phyloP scores from a whole-genome alignment of 2,888 invertebrate genomes.

The Spisula solida region DNA sequence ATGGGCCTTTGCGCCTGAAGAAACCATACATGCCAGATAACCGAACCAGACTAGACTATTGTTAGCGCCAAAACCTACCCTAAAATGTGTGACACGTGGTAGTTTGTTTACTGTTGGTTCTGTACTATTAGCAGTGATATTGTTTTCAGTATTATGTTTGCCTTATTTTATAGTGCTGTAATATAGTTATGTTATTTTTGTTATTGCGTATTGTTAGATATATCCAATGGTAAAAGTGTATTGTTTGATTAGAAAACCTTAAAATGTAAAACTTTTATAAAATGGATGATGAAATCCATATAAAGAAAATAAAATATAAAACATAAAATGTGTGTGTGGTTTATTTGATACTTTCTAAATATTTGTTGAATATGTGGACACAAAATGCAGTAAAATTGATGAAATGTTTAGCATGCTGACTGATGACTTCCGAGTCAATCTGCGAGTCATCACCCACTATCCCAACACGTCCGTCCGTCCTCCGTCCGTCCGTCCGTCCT shows the following conservation, averaged over 20 bases:
- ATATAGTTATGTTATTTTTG: constrained; percentile 13
- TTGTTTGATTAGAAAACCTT: not conserved
- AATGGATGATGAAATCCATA: constrained; percentile 3
- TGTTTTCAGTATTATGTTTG: not conserved
- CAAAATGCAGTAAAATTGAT: too few relatives aligned
- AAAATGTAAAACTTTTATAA: not conserved
- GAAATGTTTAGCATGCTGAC: too few relatives aligned
- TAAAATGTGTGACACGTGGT: not conserved
- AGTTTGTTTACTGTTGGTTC: not conserved
- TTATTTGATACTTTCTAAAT: not conserved
- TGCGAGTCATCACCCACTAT: too few relatives aligned
- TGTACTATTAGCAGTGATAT: not conserved
- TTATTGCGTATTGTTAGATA: not conserved
- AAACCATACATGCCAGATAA: too few relatives aligned
- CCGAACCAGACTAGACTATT: too few relatives aligned
- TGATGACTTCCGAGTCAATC: too few relatives aligned
- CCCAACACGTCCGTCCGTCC: too few relatives aligned
- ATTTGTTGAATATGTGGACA: too few relatives aligned
- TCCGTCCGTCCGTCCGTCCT: too few relatives aligned
- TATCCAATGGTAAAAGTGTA: not conserved
- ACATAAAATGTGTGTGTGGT: not conserved
- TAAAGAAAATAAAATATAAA: not conserved
- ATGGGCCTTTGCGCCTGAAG: too few relatives aligned
- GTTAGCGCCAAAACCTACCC: too few relatives aligned
- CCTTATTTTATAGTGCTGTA: not conserved